These are phyloP conservation scores for Triplophysa rosa DNA, from an alignment of 2,113 vertebrate genomes.

Conservation along the genomic window DNA sequence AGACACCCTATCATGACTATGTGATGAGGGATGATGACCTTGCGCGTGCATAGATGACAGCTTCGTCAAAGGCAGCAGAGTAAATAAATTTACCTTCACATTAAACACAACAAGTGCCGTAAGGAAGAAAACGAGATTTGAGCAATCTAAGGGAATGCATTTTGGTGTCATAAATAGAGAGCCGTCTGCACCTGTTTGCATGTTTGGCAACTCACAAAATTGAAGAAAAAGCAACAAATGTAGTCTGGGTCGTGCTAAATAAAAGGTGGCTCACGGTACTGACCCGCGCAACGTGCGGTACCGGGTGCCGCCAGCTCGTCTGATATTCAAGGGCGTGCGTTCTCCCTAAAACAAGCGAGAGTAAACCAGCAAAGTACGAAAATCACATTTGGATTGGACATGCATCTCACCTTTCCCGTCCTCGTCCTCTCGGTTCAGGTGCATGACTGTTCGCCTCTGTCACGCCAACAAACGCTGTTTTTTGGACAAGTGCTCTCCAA, in stretches of 20 bases:
- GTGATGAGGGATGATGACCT: slow-evolving; percentile 50
- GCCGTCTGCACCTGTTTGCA: slow-evolving; percentile 43
- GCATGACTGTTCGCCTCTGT: slow-evolving; percentile 71
- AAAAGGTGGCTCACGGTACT: not conserved
- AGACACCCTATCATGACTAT: slow-evolving; percentile 16
- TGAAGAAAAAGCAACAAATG: not conserved
- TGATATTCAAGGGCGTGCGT: slow-evolving; percentile 36
- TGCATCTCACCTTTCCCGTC: slow-evolving; percentile 74
- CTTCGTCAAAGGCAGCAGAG: slow-evolving; percentile 31
- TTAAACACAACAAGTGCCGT: slow-evolving; percentile 46
- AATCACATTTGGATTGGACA: slow-evolving; percentile 26
- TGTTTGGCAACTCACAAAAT: not conserved
- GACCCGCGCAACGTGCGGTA: not conserved
- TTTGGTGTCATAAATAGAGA: slow-evolving; percentile 11
- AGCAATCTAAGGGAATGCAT: not conserved
- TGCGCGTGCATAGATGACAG: slow-evolving; percentile 38
- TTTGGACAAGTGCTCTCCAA: slow-evolving; percentile 21
- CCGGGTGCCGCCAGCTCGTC: slow-evolving; percentile 5
- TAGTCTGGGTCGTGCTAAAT: not conserved
- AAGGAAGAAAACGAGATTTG: not conserved
- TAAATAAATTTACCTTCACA: not conserved
- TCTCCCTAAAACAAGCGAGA: slow-evolving; percentile 9
- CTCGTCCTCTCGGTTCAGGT: slow-evolving; percentile 78
- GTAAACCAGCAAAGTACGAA: slow-evolving; percentile 32
- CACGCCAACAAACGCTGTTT: slow-evolving; percentile 43